A percentile compares a stretch with the other conserved stretches of the same genome.
These are phyloP conservation scores for Caenorhabditis drosophilae DNA, from an alignment of 2,888 invertebrate genomes.

Conservation along the genomic window DNA sequence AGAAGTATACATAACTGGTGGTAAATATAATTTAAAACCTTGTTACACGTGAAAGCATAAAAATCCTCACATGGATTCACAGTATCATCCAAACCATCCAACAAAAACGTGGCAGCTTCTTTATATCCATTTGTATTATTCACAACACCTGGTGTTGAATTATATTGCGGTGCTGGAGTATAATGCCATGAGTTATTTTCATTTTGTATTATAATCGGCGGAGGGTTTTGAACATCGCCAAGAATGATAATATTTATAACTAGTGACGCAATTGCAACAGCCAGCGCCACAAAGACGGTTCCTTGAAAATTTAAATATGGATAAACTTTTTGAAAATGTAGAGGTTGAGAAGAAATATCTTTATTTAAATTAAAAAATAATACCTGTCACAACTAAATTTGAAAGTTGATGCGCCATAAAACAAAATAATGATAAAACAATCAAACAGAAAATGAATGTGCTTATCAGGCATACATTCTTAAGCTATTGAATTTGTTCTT, in stretches of 20 bases:
- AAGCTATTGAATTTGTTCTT: no score
- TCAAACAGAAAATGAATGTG: no score
- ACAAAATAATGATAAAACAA: conserved; percentile 9
- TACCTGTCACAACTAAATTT: no score
- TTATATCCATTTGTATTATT: conserved; percentile 14
- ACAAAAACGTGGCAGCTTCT: conserved; percentile 33
- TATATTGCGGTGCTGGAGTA: conserved; percentile 27
- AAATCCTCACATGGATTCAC: conserved; percentile 61
- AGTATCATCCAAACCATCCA: conserved; percentile 56
- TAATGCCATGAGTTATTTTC: conserved; percentile 35
- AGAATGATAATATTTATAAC: conserved; percentile 52
- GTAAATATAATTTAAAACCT: conserved; percentile 10
- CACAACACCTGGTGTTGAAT: conserved; percentile 19
- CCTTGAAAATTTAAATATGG: no score
- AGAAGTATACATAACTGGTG: not conserved
- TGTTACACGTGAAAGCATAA: conserved; percentile 53
- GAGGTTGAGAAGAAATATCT: no score
- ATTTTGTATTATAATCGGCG: conserved; percentile 25
- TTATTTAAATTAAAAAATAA: no score
- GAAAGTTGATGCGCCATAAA: no score
- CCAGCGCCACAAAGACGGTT: conserved; percentile 32
- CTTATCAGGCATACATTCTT: no score
- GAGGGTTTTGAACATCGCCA: conserved; percentile 43
- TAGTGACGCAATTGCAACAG: conserved; percentile 49
- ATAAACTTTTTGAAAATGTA: no score